Evolutionary conservation across 2,113 vertebrate species (phyloP).

Genomic region (Apodemus sylvaticus): DNA sequence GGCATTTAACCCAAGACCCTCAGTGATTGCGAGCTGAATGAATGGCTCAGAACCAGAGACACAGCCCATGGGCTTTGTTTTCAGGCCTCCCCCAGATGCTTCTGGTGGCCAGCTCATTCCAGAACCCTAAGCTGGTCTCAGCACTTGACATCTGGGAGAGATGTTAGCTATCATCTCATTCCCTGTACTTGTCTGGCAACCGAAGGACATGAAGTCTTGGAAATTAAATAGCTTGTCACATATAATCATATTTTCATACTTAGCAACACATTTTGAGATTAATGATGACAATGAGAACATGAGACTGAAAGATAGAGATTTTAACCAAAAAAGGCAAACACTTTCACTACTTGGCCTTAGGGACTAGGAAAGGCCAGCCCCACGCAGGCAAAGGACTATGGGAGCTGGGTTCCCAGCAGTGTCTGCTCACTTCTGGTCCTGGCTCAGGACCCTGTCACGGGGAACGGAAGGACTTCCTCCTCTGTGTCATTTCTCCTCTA

Average conservation of each 20-base stretch:
- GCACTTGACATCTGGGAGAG: background rate
- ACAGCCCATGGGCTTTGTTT: background rate
- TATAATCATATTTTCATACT: conserved; percentile 38
- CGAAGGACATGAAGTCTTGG: background rate
- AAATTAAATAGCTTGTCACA: conserved; percentile 33
- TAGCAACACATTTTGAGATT: conserved; percentile 47
- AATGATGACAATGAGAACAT: conserved; percentile 17
- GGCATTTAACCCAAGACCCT: background rate
- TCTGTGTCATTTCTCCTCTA: background rate
- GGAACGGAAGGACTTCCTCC: background rate
- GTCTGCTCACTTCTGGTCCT: no score
- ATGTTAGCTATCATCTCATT: background rate
- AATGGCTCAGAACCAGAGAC: background rate
- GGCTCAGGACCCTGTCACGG: background rate
- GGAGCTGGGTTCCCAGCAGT: accelerated
- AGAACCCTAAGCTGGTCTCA: background rate
- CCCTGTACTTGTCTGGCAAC: conserved; percentile 6
- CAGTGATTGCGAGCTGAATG: background rate
- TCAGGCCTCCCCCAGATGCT: background rate
- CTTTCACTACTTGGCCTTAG: background rate
- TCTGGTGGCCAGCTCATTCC: background rate
- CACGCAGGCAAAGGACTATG: accelerated
- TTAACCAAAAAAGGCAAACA: conserved; percentile 48
- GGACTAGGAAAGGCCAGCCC: background rate
- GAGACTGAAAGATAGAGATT: background rate